Conservation (phyloP, 2,888 invertebrate species). For the Nomada goodeniana region DNA sequence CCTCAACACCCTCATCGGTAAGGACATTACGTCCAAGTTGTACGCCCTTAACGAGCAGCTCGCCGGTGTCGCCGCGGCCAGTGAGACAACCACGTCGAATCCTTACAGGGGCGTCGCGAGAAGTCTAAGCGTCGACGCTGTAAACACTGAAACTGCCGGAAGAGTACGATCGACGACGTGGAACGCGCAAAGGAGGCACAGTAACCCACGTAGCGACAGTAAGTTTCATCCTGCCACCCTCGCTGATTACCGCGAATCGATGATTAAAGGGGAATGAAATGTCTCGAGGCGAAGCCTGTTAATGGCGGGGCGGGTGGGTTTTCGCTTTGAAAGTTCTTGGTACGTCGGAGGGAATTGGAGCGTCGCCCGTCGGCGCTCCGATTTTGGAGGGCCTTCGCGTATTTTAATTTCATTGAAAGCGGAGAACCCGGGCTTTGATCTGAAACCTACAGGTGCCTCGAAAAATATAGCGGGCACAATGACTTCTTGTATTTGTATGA, state of each 20-base stretch:
- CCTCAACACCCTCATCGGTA: constrained; percentile 92
- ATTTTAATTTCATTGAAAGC: not conserved
- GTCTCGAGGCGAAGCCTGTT: constrained; percentile 7
- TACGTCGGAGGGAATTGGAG: not conserved
- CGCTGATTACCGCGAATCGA: not conserved
- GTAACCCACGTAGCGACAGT: constrained; percentile 84
- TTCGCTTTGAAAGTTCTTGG: not conserved
- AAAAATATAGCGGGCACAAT: too few species aligned
- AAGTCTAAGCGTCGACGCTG: constrained; percentile 91
- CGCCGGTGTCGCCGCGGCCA: constrained; percentile 84
- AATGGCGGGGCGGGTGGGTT: not conserved
- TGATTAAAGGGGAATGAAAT: not conserved
- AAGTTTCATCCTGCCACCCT: constrained; percentile 69
- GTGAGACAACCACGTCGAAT: constrained; percentile 81
- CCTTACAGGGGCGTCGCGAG: constrained; percentile 87
- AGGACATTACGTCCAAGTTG: constrained; percentile 93
- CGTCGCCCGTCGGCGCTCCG: not conserved
- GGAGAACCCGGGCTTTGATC: not conserved
- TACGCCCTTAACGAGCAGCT: constrained; percentile 93
- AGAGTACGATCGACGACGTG: constrained; percentile 89
- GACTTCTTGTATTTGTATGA: too few species aligned
- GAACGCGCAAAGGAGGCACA: constrained; percentile 85
- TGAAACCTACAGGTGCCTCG: not conserved
- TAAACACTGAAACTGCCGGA: constrained; percentile 91
- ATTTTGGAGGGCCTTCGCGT: not conserved